Conservation (phyloP, 2,797 vertebrate species). For the Spea hammondii region DNA sequence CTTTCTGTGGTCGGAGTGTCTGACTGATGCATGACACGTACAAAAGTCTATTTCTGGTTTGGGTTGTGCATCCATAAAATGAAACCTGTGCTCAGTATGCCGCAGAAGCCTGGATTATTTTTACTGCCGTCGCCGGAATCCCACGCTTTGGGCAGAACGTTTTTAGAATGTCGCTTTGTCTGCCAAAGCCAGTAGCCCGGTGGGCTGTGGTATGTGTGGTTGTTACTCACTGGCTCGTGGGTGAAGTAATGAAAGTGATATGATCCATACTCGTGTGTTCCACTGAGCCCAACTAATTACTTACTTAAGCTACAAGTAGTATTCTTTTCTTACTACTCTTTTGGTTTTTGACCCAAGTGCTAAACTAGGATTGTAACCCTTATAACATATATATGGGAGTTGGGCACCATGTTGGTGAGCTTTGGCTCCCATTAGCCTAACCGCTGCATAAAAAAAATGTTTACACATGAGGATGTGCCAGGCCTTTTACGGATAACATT, state of each 20-base stretch:
- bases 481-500: too few species aligned
- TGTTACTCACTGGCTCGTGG: background rate
- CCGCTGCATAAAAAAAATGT: too few species aligned
- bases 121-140: background rate
- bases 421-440: too few species aligned
- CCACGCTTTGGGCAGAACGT: background rate
- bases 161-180: background rate
- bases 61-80: conserved; percentile 21
- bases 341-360: too few species aligned
- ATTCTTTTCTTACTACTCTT: background rate
- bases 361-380: too few species aligned
- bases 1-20: conserved; percentile 15
- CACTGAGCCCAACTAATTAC: too few species aligned
- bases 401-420: too few species aligned
- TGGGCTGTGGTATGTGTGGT: conserved; percentile 56
- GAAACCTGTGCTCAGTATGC: background rate
- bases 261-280: too few species aligned
- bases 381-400: too few species aligned
- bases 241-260: conserved; percentile 5
- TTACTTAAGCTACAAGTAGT: background rate
- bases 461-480: too few species aligned
- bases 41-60: conserved; percentile 19
- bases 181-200: conserved; percentile 32
- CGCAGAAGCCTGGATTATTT: background rate
- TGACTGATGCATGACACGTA: background rate